Percentiles rank a stretch among this genome's conserved stretches.
These are phyloP conservation scores for Drosophila insularis DNA, from an alignment of 1,140 invertebrate genomes.

Conservation along the genomic window DNA sequence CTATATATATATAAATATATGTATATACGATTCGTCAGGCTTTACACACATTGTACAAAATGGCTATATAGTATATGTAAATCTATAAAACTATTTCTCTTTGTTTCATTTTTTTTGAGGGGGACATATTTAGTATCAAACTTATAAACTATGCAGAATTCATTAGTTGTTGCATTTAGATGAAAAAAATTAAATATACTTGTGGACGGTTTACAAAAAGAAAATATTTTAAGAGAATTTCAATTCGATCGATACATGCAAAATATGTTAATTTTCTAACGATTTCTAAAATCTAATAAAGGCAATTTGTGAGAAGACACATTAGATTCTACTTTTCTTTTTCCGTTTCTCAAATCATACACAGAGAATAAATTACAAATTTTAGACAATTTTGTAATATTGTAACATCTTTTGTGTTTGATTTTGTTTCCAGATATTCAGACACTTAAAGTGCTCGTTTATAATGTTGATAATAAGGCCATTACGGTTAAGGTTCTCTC, in stretches of 20 bases:
- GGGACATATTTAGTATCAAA: slow-evolving; percentile 56
- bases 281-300: slow-evolving; percentile 81
- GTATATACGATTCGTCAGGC: slow-evolving; percentile 1
- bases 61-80: slow-evolving; percentile 18
- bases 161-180: slow-evolving; percentile 50
- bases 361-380: background rate
- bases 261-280: slow-evolving; percentile 43
- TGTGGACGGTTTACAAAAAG: slow-evolving; percentile 40
- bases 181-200: slow-evolving; percentile 43
- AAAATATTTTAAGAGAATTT: slow-evolving; percentile 21
- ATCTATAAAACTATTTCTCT: slow-evolving; percentile 23
- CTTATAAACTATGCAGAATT: slow-evolving; percentile 69
- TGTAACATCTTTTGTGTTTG: background rate
- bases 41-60: slow-evolving; percentile 12
- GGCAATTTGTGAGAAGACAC: slow-evolving; percentile 78
- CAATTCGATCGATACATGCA: slow-evolving; percentile 41
- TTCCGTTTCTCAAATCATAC: background rate
- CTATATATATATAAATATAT: slow-evolving; percentile 37
- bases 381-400: background rate
- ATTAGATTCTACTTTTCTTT: slow-evolving; percentile 30
- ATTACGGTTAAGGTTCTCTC: slow-evolving; percentile 25
- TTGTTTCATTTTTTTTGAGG: background rate
- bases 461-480: slow-evolving; percentile 48
- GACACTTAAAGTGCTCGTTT: background rate
- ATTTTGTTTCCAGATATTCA: background rate